Percentiles rank a stretch among this genome's conserved stretches.
Evolutionary conservation across 1,140 invertebrate species (phyloP).

Genomic region (Steinernema khuongi): DNA sequence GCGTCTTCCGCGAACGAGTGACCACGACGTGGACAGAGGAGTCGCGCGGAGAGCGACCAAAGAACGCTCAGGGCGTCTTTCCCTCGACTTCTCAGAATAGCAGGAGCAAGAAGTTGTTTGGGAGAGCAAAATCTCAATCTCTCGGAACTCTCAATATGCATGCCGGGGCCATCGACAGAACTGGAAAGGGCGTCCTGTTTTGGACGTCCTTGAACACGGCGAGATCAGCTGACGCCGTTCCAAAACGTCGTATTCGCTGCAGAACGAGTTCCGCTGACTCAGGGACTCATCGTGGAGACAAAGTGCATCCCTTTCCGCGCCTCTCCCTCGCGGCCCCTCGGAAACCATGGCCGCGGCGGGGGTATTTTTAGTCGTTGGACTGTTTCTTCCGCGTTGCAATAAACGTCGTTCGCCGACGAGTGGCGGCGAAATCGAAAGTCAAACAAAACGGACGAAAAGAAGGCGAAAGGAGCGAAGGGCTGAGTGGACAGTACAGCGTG

Average conservation of each 20-base stretch:
- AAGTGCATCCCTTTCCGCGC: not conserved
- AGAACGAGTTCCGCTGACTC: not conserved
- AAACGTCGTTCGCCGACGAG: not conserved
- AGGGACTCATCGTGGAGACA: not conserved
- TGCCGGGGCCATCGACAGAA: too few relatives aligned
- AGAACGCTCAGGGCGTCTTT: slow-evolving; percentile 3
- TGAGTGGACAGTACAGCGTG: slow-evolving; percentile 6
- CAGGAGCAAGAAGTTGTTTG: too few relatives aligned
- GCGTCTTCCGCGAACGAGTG: not conserved
- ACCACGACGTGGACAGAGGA: not conserved
- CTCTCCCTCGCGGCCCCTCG: slow-evolving; percentile 9
- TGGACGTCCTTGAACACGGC: too few relatives aligned
- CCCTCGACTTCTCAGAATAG: too few relatives aligned
- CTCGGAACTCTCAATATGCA: too few relatives aligned
- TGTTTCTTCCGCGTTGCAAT: slow-evolving; percentile 16
- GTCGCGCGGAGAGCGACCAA: not conserved
- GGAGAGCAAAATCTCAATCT: not conserved
- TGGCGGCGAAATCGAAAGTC: slow-evolving; percentile 6
- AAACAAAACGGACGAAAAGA: slow-evolving; percentile 8
- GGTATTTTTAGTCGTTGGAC: slow-evolving; percentile 5
- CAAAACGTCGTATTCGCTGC: not conserved
- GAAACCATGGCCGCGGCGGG: not conserved
- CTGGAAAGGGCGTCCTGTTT: too few relatives aligned
- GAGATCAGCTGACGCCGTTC: too few relatives aligned
- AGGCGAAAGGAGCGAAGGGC: not conserved